Conservation (phyloP, 2,888 invertebrate species). For the Xestia xanthographa region DNA sequence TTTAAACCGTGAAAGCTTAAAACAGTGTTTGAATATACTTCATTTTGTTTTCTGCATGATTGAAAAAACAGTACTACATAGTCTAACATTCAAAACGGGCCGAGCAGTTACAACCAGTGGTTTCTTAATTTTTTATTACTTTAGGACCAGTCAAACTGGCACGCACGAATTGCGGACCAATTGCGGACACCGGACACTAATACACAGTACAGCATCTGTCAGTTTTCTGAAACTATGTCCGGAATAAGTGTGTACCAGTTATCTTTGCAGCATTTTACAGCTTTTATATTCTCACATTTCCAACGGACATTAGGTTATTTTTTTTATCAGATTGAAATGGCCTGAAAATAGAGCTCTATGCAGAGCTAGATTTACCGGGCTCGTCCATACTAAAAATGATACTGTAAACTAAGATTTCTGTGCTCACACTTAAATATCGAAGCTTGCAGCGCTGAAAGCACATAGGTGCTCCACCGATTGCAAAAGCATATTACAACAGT, state of each 20-base stretch:
- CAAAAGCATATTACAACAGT: not conserved
- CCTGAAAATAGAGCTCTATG: not conserved
- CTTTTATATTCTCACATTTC: not conserved
- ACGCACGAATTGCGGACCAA: not conserved
- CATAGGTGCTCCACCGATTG: not conserved
- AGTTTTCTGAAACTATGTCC: not conserved
- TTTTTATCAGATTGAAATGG: not conserved
- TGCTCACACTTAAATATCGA: not conserved
- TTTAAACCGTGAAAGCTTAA: too few species aligned
- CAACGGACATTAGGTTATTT: not conserved
- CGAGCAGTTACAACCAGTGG: not conserved
- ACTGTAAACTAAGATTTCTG: not conserved
- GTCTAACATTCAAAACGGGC: not conserved
- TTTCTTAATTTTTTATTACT: not conserved
- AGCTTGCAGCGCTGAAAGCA: not conserved
- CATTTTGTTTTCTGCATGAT: conserved; percentile 51
- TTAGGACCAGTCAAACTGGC: not conserved
- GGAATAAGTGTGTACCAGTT: not conserved
- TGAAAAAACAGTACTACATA: not conserved
- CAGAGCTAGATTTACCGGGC: not conserved
- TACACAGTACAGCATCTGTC: not conserved
- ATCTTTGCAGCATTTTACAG: not conserved
- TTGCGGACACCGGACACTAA: not conserved
- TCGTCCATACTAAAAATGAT: too few species aligned
- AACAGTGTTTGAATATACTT: too few species aligned